Percentiles rank a stretch among this genome's conserved stretches.
Evolutionary conservation across 2,113 vertebrate species (phyloP).

Genomic region (Petaurus breviceps): DNA sequence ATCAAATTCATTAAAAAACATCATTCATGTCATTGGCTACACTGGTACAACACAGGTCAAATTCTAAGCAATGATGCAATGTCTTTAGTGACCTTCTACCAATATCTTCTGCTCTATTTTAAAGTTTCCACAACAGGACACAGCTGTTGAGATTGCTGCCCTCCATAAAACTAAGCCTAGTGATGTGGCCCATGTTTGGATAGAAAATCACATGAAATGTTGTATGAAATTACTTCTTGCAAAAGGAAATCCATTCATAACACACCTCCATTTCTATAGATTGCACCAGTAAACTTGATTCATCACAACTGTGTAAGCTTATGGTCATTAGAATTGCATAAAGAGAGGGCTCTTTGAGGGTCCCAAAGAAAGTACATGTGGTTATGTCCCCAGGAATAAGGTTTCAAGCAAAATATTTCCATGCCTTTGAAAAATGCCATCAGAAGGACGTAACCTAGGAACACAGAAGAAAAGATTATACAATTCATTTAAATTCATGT

Average conservation of each 20-base stretch:
- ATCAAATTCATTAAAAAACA: neutral
- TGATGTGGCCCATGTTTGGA: neutral
- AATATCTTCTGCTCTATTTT: neutral
- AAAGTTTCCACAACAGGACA: neutral
- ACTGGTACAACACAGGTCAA: neutral
- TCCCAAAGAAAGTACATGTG: neutral
- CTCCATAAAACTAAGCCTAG: neutral
- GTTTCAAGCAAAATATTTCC: constrained; percentile 1
- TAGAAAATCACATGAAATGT: neutral
- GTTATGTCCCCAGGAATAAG: neutral
- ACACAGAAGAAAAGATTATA: neutral
- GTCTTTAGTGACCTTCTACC: neutral
- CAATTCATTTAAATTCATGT: neutral
- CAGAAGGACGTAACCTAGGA: neutral
- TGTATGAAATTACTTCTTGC: neutral
- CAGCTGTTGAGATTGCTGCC: neutral
- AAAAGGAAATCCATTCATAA: neutral
- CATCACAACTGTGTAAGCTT: neutral
- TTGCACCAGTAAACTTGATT: constrained; percentile 8
- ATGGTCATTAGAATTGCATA: neutral
- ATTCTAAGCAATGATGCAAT: neutral
- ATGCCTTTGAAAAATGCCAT: constrained; percentile 16
- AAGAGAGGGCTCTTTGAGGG: neutral
- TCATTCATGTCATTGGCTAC: neutral
- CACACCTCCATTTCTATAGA: neutral